phyloP scores from a whole-genome alignment of 2,797 vertebrate genomes.

The Sandelia bainsii region DNA sequence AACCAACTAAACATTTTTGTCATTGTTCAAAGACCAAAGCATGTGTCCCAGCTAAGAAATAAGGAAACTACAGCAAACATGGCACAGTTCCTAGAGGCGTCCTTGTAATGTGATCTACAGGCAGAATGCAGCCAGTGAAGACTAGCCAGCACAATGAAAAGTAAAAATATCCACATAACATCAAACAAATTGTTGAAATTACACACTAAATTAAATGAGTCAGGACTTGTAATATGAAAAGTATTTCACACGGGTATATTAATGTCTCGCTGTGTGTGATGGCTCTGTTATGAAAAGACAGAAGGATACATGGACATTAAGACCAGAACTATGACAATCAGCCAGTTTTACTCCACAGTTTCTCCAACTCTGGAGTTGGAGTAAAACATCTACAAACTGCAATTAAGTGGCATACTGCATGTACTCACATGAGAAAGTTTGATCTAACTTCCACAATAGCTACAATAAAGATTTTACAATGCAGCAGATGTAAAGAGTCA shows the following conservation, averaged over 20 bases:
- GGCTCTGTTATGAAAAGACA: background rate
- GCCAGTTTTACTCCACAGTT: background rate
- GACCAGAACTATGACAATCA: background rate
- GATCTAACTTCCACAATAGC: conserved; percentile 1
- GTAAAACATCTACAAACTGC: background rate
- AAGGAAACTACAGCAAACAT: background rate
- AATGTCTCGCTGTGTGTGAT: background rate
- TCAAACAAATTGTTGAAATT: background rate
- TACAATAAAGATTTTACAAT: conserved; percentile 18
- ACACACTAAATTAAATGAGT: background rate
- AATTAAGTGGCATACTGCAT: background rate
- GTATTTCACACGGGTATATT: background rate
- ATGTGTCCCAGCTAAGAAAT: background rate
- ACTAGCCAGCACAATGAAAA: background rate
- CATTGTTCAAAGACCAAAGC: too few species aligned
- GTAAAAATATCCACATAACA: background rate
- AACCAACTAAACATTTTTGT: too few species aligned
- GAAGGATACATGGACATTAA: background rate
- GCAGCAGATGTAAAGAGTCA: background rate
- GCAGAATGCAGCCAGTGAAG: background rate
- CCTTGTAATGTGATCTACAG: background rate
- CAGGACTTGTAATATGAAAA: background rate
- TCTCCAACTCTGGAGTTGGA: too few species aligned
- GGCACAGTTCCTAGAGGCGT: background rate
- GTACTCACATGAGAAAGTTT: background rate